Evolutionary conservation across 2,888 invertebrate species (phyloP).

Genomic region (Mesorhabditis sp.): DNA sequence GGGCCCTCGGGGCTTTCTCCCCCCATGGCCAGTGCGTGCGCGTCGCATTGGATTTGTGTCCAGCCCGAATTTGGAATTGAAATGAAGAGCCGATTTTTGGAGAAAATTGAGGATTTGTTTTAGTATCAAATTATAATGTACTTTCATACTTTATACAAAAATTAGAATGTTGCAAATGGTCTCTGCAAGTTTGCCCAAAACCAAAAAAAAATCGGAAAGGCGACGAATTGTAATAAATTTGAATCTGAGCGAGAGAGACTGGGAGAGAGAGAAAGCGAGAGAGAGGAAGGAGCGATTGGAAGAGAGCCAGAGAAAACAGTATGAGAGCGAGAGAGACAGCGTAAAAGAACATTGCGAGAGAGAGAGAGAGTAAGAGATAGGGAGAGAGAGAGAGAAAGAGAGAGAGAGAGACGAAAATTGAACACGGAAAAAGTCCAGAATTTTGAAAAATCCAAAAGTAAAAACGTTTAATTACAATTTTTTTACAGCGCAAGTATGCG

Average conservation of each 20-base stretch:
- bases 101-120: too few relatives aligned
- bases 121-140: too few relatives aligned
- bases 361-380: not conserved
- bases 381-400: not conserved
- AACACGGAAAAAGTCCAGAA: not conserved
- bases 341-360: not conserved
- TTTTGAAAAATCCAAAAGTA: conserved; percentile 4
- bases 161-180: too few relatives aligned
- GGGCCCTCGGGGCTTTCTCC: too few relatives aligned
- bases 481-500: too few relatives aligned
- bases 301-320: too few relatives aligned
- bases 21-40: too few relatives aligned
- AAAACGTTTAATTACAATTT: not conserved
- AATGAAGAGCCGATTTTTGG: too few relatives aligned
- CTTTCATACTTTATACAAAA: too few relatives aligned
- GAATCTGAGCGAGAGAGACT: conserved; percentile 8
- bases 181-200: too few relatives aligned
- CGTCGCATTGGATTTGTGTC: too few relatives aligned
- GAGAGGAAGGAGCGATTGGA: not conserved
- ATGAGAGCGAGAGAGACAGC: conserved; percentile 10
- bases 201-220: not conserved
- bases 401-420: not conserved
- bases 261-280: not conserved
- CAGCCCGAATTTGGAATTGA: too few relatives aligned
- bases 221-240: conserved; percentile 14